Evolutionary conservation across 2,113 vertebrate genomes (phyloP), one percentile per base, ranked within the genome.

Genomic region (Catharus minimus): DNA sequence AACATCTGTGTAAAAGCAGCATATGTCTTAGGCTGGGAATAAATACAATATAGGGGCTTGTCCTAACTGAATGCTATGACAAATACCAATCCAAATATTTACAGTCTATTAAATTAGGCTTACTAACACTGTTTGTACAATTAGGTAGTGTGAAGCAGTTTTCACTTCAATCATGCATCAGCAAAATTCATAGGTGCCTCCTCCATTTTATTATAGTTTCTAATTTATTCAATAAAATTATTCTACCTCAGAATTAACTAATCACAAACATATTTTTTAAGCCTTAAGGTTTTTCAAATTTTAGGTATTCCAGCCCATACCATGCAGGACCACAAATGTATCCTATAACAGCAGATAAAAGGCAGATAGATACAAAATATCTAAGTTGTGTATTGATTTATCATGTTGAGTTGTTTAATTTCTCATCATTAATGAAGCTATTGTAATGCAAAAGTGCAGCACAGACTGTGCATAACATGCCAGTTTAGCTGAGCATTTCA

Each of bases 121-220:
- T 82, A 57, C 56, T 94, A 85, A 79, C 41, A 52, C 36, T 82
- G 92, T 72, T 94, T 87, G 58, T 65, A 90, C 30, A 60, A 41
- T 65, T 17, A 72, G 73, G 80, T 53, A 79, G 92, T 77, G 73
- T 61, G 92, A 95, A 91, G 79, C 62, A 58, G n/a, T 53, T 73
- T 52, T 89, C 78, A 77, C 62, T 93, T 89, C 49, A 80, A 67
- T 80, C 26, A 46, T 41, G 55, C 5, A 6, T 79, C 67, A 82
- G 83, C 36, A 61, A 85, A 95, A 94, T 82, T 71, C 90, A 71
- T 1, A 62, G n/a, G 72, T 49, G 15, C 61, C 76, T 94, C 81
- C 67, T 95, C 80, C 69, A 62, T 91, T 91, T 91, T 76, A 80
- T 91, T 95, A 81, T 61, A 19, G 36, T 82, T 96, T 88, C 75